A percentile compares a stretch with the other conserved stretches of the same genome.
These are phyloP conservation scores for Falco peregrinus DNA, from an alignment of 2,797 vertebrate genomes.

Conservation along the genomic window DNA sequence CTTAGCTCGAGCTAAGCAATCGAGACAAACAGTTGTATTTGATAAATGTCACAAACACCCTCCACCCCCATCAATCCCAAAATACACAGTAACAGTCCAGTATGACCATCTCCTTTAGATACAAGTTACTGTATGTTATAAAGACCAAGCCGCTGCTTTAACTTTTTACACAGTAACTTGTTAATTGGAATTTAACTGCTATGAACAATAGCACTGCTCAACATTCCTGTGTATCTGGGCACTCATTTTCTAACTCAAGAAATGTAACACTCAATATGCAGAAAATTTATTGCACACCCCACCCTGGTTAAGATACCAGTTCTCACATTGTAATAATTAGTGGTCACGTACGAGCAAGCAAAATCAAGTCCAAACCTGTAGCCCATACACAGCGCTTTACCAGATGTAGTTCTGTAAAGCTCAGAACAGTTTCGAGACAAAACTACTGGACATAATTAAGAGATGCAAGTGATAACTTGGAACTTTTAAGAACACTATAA, in stretches of 20 bases:
- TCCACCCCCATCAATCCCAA: constrained; percentile 2
- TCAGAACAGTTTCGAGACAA: neutral
- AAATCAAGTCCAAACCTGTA: neutral
- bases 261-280: neutral
- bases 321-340: neutral
- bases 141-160: neutral
- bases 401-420: neutral
- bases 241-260: neutral
- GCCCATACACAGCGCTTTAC: neutral
- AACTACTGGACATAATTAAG: neutral
- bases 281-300: neutral
- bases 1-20: neutral
- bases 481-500: neutral
- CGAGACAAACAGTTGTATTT: neutral
- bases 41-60: neutral
- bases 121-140: neutral
- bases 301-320: neutral
- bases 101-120: neutral
- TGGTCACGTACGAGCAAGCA: neutral
- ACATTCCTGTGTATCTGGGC: neutral
- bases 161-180: neutral
- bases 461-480: neutral
- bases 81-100: neutral
- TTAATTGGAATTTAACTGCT: neutral
- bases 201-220: neutral